phyloP scores from a whole-genome alignment of 1,140 invertebrate genomes.

The Schmidtea mediterranea region DNA sequence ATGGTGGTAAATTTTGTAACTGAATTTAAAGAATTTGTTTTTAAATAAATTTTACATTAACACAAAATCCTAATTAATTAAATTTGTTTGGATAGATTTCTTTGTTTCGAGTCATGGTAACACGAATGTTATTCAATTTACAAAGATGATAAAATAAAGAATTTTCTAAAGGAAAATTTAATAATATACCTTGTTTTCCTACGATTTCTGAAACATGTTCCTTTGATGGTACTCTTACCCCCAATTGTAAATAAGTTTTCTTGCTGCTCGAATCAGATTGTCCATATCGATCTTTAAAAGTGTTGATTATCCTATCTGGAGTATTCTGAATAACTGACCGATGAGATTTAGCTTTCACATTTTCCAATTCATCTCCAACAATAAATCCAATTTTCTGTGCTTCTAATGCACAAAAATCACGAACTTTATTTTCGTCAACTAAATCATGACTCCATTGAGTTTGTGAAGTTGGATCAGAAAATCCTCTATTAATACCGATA shows the following conservation, averaged over 20 bases:
- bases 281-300: constrained; percentile 3
- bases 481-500: too few species aligned
- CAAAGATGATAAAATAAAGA: not conserved
- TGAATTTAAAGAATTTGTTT: too few species aligned
- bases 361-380: not conserved
- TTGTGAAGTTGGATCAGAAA: too few species aligned
- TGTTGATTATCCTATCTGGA: not conserved
- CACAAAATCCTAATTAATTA: too few species aligned
- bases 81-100: too few species aligned
- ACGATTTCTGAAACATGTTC: constrained; percentile 1
- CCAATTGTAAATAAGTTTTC: not conserved
- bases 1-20: too few species aligned
- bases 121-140: not conserved
- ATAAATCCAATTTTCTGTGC: constrained; percentile 1
- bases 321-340: constrained; percentile 1
- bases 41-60: too few species aligned
- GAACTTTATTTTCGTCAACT: too few species aligned
- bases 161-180: not conserved
- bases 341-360: not conserved
- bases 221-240: not conserved
- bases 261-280: not conserved
- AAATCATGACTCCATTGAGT: too few species aligned
- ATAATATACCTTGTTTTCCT: not conserved
- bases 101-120: too few species aligned
- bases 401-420: too few species aligned